phyloP scores from a whole-genome alignment of 2,113 vertebrate genomes.

The Antechinus flavipes region DNA sequence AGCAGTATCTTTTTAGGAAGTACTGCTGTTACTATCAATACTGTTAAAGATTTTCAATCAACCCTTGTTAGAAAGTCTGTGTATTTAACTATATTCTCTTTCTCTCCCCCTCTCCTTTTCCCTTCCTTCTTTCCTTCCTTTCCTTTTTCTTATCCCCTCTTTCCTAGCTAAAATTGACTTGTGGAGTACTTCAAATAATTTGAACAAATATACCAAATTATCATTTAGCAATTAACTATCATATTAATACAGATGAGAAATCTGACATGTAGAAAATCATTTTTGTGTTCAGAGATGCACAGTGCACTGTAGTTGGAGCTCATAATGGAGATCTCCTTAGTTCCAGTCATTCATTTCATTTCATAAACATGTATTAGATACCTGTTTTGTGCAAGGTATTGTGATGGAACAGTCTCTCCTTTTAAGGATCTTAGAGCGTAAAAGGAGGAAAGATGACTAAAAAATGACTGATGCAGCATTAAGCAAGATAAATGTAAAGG shows the following conservation, averaged over 20 bases:
- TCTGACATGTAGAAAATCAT: slow-evolving; percentile 9
- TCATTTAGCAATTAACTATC: slow-evolving; percentile 35
- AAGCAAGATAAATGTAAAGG: neutral
- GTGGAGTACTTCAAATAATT: neutral
- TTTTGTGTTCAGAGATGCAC: neutral
- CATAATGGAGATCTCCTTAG: neutral
- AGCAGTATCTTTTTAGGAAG: slow-evolving; percentile 6
- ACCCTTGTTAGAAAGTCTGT: neutral
- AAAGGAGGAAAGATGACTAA: neutral
- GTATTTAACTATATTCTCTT: no score
- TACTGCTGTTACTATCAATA: neutral
- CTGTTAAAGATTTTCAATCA: slow-evolving; percentile 2
- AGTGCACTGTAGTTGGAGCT: slow-evolving; percentile 25
- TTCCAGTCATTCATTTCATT: neutral
- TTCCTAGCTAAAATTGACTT: neutral
- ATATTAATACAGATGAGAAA: slow-evolving; percentile 33
- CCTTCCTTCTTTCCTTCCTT: no score
- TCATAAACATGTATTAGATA: neutral
- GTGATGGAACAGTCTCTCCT: neutral
- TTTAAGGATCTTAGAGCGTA: neutral
- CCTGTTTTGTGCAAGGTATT: neutral
- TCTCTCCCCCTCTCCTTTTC: no score
- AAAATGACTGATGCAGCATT: neutral
- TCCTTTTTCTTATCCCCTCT: rapidly evolving
- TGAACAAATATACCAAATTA: neutral